phyloP scores from a whole-genome alignment of 2,888 invertebrate genomes.

The Formica aserva region DNA sequence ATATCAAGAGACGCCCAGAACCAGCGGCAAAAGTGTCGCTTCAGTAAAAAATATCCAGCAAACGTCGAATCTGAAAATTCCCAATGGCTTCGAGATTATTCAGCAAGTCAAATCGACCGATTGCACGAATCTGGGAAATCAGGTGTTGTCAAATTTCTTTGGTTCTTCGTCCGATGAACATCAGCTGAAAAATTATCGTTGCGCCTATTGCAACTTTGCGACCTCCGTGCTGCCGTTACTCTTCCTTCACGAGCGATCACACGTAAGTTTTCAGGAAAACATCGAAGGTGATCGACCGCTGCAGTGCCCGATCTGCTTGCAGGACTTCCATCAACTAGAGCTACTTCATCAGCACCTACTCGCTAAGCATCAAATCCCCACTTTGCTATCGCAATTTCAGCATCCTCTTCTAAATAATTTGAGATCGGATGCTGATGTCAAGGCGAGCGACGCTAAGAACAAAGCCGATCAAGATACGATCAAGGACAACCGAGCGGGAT shows the following conservation, averaged over 20 bases:
- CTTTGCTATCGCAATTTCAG: conserved; percentile 81
- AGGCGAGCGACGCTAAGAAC: conserved; percentile 76
- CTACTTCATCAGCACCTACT: conserved; percentile 89
- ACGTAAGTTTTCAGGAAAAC: conserved; percentile 87
- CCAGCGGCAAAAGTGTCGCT: conserved; percentile 83
- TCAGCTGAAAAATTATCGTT: conserved; percentile 92
- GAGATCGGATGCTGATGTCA: conserved; percentile 68
- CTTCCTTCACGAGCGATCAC: conserved; percentile 96
- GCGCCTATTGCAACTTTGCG: conserved; percentile 95
- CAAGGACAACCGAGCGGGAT: conserved; percentile 83
- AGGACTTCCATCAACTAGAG: conserved; percentile 88
- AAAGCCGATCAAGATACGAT: conserved; percentile 76
- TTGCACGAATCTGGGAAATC: conserved; percentile 84
- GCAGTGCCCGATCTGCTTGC: conserved; percentile 89
- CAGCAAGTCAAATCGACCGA: conserved; percentile 76
- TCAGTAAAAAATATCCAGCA: conserved; percentile 62
- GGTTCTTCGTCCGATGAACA: conserved; percentile 86
- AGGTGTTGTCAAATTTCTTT: conserved; percentile 87
- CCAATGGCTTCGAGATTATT: conserved; percentile 85
- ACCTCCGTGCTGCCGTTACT: conserved; percentile 96
- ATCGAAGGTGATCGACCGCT: conserved; percentile 80
- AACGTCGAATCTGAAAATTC: conserved; percentile 88
- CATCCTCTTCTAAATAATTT: conserved; percentile 73
- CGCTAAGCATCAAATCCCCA: conserved; percentile 87
- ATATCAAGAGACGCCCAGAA: conserved; percentile 85